Percentiles rank a stretch among this genome's conserved stretches.
Evolutionary conservation across 1,140 invertebrate genomes (phyloP).

Genomic region (Tetramorium parvispinum): DNA sequence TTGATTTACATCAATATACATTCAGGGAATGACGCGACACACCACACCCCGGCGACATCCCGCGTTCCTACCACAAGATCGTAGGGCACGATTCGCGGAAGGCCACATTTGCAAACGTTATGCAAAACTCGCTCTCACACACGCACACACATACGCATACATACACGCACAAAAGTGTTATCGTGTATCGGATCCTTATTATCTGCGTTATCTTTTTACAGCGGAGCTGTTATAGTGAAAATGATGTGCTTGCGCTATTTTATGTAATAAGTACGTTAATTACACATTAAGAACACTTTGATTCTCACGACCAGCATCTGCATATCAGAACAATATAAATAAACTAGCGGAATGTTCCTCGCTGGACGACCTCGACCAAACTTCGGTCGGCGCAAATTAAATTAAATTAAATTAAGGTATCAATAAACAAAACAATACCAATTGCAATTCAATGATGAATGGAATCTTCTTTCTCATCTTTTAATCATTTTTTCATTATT

Average conservation of each 20-base stretch:
- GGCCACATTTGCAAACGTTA: background rate
- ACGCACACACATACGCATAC: background rate
- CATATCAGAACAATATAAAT: slow-evolving; percentile 51
- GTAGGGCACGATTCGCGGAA: background rate
- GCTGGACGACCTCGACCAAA: background rate
- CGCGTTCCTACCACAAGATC: background rate
- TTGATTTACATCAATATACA: slow-evolving; percentile 66
- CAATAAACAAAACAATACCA: too few relatives aligned
- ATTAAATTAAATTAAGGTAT: background rate
- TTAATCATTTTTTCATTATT: too few relatives aligned
- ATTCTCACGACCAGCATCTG: slow-evolving; percentile 42
- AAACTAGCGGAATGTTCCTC: slow-evolving; percentile 66
- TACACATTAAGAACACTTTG: slow-evolving; percentile 72
- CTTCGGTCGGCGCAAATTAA: background rate
- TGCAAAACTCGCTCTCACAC: slow-evolving; percentile 11
- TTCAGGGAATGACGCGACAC: slow-evolving; percentile 2
- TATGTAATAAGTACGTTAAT: slow-evolving; percentile 69
- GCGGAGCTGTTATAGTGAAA: slow-evolving; percentile 41
- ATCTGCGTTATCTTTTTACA: slow-evolving; percentile 36
- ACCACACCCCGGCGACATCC: background rate
- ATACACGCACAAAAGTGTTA: background rate
- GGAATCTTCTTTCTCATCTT: background rate
- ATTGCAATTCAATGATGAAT: background rate
- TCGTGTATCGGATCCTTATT: slow-evolving; percentile 28
- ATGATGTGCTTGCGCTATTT: slow-evolving; percentile 41